Conservation (phyloP, 2,888 invertebrate species). For the Agapostemon virescens region DNA sequence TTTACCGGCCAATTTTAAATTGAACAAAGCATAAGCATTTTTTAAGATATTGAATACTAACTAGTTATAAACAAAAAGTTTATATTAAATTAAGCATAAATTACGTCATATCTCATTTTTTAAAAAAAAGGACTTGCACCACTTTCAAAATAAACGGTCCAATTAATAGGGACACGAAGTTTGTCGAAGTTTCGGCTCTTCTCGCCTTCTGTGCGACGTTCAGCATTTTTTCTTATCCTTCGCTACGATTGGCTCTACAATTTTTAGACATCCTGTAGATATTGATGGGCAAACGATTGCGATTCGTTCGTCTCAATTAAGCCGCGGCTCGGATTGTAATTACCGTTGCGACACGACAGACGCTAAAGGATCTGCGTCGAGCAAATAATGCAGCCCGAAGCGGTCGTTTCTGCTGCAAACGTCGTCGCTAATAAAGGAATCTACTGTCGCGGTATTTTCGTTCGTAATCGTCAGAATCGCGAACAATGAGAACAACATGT, state of each 20-base stretch:
- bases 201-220: no score
- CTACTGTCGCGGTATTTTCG: slow-evolving; percentile 15
- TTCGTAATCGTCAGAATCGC: background rate
- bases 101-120: no score
- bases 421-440: slow-evolving; percentile 20
- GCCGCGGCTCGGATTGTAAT: slow-evolving; percentile 28
- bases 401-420: background rate
- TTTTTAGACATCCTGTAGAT: background rate
- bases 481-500: slow-evolving; percentile 12
- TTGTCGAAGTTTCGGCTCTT: no score
- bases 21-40: no score
- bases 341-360: slow-evolving; percentile 3
- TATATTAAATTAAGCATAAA: no score
- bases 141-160: no score
- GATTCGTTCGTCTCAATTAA: slow-evolving; percentile 25
- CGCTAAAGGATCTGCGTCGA: background rate
- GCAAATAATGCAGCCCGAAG: background rate
- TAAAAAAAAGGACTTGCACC: no score
- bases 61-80: no score
- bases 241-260: background rate
- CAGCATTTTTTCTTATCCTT: no score
- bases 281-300: background rate
- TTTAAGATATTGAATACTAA: no score
- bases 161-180: no score
- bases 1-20: no score